Evolutionary conservation across 2,113 vertebrate species (phyloP).

Genomic region (Peromyscus polionotus): DNA sequence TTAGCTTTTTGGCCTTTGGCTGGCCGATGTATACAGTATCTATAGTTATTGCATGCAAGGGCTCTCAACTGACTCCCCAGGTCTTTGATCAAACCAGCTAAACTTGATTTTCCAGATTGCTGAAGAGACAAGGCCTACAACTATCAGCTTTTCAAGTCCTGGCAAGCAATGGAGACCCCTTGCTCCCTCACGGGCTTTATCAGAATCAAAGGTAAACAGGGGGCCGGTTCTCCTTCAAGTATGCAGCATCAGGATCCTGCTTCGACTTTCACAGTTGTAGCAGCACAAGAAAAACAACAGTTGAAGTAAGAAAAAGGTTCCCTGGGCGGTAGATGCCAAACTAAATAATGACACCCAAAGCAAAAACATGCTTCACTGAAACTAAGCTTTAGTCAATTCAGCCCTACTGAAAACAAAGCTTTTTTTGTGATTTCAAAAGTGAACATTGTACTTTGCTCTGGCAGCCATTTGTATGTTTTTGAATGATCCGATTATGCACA

Average conservation of each 20-base stretch:
- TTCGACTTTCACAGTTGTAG: slow-evolving; percentile 80
- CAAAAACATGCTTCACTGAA: slow-evolving; percentile 91
- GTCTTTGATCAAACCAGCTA: slow-evolving; percentile 87
- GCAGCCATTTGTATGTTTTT: slow-evolving; percentile 89
- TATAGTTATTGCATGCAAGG: slow-evolving; percentile 82
- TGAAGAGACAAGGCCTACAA: slow-evolving; percentile 86
- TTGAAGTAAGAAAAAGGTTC: slow-evolving; percentile 87
- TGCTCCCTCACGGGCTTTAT: slow-evolving; percentile 79
- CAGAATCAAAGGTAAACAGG: slow-evolving; percentile 87
- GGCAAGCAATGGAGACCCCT: slow-evolving; percentile 84
- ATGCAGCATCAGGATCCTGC: slow-evolving; percentile 81
- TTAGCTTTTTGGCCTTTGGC: slow-evolving; percentile 84
- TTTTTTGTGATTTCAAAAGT: slow-evolving; percentile 91
- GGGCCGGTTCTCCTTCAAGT: slow-evolving; percentile 85
- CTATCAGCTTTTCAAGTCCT: slow-evolving; percentile 86
- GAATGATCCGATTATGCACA: slow-evolving; percentile 89
- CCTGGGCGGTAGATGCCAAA: slow-evolving; percentile 88
- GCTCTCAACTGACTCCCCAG: slow-evolving; percentile 83
- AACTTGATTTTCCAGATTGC: slow-evolving; percentile 90
- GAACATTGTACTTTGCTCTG: slow-evolving; percentile 90
- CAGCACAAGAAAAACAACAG: slow-evolving; percentile 88
- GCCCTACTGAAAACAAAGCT: slow-evolving; percentile 89
- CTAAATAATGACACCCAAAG: slow-evolving; percentile 92
- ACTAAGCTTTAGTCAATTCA: slow-evolving; percentile 89
- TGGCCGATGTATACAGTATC: slow-evolving; percentile 84